Evolutionary conservation across 1,140 invertebrate species (phyloP).

Genomic region (Brachionus angularis): DNA sequence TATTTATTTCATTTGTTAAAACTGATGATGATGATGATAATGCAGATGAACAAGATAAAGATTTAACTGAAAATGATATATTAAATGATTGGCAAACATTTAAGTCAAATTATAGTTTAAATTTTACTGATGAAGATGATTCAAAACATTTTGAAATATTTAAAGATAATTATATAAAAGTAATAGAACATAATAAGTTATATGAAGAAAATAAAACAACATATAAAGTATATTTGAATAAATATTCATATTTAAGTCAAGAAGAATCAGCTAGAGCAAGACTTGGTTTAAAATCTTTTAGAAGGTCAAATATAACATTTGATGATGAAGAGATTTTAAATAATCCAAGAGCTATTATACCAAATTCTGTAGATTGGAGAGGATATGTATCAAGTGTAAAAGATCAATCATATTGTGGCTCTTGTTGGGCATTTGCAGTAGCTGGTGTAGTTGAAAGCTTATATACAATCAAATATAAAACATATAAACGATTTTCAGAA

Average conservation of each 20-base stretch:
- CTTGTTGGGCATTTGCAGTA: conserved; percentile 96
- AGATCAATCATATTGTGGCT: conserved; percentile 52
- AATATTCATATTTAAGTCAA: not conserved
- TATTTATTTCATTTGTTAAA: too few species aligned
- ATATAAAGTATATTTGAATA: not conserved
- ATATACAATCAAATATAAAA: conserved; percentile 75
- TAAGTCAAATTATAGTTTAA: not conserved
- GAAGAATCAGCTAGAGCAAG: not conserved
- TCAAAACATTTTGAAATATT: not conserved
- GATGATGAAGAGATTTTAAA: not conserved
- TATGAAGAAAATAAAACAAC: not conserved
- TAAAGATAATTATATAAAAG: conserved; percentile 19
- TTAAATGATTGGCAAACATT: conserved; percentile 3
- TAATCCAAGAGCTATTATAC: not conserved
- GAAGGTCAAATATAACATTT: not conserved
- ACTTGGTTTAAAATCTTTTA: not conserved
- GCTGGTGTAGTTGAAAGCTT: conserved; percentile 94
- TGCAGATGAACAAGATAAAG: too few species aligned
- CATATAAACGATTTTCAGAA: conserved; percentile 74
- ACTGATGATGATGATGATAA: too few species aligned
- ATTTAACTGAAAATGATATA: too few species aligned
- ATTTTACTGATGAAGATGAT: not conserved
- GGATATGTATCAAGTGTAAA: not conserved
- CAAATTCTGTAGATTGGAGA: conserved; percentile 13
- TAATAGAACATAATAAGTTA: not conserved